These are phyloP conservation scores for Cecidostiba fungosa DNA, from an alignment of 2,888 invertebrate genomes.

Conservation along the genomic window DNA sequence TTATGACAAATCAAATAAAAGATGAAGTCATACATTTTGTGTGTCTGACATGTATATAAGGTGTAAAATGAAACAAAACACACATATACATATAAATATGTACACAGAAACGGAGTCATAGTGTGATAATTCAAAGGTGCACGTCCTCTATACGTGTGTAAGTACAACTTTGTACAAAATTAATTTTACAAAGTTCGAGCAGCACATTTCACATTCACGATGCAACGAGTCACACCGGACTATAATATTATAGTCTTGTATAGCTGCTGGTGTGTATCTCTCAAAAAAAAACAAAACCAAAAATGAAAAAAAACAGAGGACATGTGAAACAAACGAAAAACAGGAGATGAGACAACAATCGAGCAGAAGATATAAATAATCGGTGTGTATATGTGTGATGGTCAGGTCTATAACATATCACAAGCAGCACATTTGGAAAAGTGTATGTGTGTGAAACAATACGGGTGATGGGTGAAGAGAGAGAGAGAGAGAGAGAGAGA, in stretches of 20 bases:
- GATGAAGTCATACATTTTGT: background rate
- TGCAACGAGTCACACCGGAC: background rate
- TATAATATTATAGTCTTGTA: too few species aligned
- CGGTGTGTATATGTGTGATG: background rate
- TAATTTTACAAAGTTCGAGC: background rate
- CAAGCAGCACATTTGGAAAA: constrained; percentile 8
- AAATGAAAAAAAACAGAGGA: background rate
- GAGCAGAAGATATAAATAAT: background rate
- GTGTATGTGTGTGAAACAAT: background rate
- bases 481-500: background rate
- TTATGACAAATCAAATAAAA: background rate
- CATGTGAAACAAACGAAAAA: too few species aligned
- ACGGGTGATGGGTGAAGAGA: background rate
- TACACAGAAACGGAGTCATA: background rate
- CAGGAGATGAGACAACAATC: background rate
- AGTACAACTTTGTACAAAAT: background rate
- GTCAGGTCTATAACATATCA: background rate
- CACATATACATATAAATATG: background rate
- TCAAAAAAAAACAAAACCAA: background rate
- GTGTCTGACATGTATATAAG: background rate
- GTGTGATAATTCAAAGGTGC: background rate
- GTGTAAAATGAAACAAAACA: background rate
- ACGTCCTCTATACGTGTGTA: background rate
- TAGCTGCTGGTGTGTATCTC: background rate
- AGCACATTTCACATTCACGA: background rate